Evolutionary conservation across 2,888 invertebrate species (phyloP).

Genomic region (Tenthredo mesomela): DNA sequence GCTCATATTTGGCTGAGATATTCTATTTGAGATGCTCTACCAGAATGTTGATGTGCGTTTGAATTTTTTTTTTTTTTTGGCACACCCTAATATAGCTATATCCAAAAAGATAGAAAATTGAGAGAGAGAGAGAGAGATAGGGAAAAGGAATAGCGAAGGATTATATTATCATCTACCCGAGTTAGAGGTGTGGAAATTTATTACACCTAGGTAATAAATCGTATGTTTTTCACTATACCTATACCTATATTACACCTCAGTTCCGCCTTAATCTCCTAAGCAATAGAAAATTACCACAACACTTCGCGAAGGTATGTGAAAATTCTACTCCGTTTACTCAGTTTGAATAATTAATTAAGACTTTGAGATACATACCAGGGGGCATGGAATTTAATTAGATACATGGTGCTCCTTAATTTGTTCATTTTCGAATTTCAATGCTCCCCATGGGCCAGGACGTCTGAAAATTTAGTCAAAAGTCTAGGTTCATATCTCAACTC

Average conservation of each 20-base stretch:
- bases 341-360: background rate
- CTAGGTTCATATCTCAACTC: too few species aligned
- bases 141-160: background rate
- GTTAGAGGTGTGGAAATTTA: background rate
- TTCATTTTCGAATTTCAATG: too few species aligned
- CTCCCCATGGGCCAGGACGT: too few species aligned
- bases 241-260: background rate
- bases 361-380: background rate
- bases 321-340: background rate
- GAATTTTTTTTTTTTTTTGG: too few species aligned
- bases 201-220: background rate
- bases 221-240: background rate
- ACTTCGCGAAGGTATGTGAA: background rate
- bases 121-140: background rate
- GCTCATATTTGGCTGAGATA: too few species aligned
- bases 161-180: background rate
- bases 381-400: background rate
- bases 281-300: conserved; percentile 2
- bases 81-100: background rate
- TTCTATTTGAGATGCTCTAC: too few species aligned
- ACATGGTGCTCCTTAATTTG: background rate
- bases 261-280: background rate
- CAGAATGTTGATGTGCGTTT: too few species aligned
- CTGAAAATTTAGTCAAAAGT: too few species aligned
- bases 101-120: background rate